Evolutionary conservation across 2,113 vertebrate genomes (phyloP).

Genomic region (Eolophus roseicapilla): DNA sequence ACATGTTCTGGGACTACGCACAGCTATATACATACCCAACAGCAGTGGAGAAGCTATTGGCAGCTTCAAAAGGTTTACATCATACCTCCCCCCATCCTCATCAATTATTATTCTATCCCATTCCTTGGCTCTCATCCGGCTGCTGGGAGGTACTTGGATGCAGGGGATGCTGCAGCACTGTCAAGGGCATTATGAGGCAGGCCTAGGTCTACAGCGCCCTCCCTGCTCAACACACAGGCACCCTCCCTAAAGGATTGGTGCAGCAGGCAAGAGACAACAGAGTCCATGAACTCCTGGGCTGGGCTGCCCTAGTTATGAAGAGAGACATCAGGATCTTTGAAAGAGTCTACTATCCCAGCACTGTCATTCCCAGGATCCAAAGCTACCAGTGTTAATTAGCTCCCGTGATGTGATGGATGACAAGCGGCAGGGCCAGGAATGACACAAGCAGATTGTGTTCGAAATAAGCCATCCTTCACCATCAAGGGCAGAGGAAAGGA

Average conservation of each 20-base stretch:
- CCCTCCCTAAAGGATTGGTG: background rate
- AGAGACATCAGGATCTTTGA: background rate
- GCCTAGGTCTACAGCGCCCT: background rate
- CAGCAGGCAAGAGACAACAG: background rate
- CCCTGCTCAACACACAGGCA: background rate
- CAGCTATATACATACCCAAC: background rate
- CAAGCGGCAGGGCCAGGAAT: constrained; percentile 23
- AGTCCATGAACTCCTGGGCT: background rate
- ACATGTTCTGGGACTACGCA: background rate
- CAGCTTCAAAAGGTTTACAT: constrained; percentile 43
- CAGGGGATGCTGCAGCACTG: constrained; percentile 51
- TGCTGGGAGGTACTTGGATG: constrained; percentile 52
- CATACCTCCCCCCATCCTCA: background rate
- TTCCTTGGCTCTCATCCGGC: constrained; percentile 39
- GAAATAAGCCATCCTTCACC: constrained; percentile 15
- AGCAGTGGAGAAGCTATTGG: background rate
- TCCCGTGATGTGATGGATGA: constrained; percentile 33
- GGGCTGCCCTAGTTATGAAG: background rate
- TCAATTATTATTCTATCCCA: constrained; percentile 60
- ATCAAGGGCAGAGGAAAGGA: constrained; percentile 39
- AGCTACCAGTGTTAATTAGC: constrained; percentile 45
- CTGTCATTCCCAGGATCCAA: background rate
- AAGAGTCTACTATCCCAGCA: background rate
- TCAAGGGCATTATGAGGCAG: constrained; percentile 54
- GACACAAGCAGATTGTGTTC: constrained; percentile 33